Evolutionary conservation across 2,113 vertebrate species (phyloP).

Genomic region (Calonectris borealis): DNA sequence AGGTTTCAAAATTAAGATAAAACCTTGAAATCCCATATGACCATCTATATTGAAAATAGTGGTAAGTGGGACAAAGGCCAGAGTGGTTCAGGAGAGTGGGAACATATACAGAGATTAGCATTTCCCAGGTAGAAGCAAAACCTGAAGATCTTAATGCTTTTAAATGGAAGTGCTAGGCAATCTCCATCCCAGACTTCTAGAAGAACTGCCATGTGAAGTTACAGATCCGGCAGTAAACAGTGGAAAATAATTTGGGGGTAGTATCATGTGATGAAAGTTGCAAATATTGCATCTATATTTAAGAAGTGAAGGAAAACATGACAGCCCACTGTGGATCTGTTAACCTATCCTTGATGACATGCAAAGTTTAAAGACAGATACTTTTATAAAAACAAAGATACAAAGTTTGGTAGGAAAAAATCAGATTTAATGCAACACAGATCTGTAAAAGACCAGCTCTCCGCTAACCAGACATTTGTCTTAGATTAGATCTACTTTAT

Average conservation of each 20-base stretch:
- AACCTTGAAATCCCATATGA: neutral
- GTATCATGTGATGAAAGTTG: neutral
- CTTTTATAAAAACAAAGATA: neutral
- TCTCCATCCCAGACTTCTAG: neutral
- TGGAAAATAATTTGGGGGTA: neutral
- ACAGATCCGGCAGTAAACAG: neutral
- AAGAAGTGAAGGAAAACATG: neutral
- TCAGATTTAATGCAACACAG: neutral
- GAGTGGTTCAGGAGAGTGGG: neutral
- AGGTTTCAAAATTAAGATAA: neutral
- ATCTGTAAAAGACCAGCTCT: neutral
- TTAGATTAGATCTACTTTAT: neutral
- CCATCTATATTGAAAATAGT: neutral
- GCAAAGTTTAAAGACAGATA: neutral
- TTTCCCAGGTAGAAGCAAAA: neutral
- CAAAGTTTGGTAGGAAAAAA: neutral
- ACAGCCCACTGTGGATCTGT: neutral
- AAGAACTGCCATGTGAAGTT: neutral
- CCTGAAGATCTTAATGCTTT: neutral
- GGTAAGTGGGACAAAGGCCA: neutral
- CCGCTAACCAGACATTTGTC: neutral
- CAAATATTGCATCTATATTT: neutral
- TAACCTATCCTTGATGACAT: neutral
- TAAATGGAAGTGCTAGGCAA: neutral
- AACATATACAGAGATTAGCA: neutral